These are phyloP conservation scores for Dryocosmus kuriphilus DNA, from an alignment of 2,888 invertebrate genomes.

Conservation along the genomic window DNA sequence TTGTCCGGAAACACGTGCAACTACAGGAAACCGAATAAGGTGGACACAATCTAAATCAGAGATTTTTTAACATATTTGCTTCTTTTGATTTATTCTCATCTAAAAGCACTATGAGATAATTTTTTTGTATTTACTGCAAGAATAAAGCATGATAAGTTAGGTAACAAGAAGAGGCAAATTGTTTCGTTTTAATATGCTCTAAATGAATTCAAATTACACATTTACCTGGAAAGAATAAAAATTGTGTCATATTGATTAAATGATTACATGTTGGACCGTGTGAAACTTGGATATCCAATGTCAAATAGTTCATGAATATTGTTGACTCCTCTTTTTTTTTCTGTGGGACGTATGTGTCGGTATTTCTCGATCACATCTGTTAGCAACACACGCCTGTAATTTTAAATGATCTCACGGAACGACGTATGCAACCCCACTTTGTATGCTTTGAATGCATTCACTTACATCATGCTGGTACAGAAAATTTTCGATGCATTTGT, in stretches of 20 bases:
- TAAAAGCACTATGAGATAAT: too few species aligned
- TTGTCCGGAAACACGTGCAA: conserved; percentile 22
- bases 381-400: conserved; percentile 27
- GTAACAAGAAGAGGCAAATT: background rate
- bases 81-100: background rate
- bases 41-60: background rate
- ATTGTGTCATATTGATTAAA: background rate
- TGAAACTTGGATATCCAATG: conserved; percentile 28
- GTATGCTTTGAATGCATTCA: conserved; percentile 6
- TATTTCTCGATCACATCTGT: conserved; percentile 33
- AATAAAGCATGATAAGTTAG: too few species aligned
- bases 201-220: background rate
- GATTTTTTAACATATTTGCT: background rate
- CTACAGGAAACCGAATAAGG: background rate
- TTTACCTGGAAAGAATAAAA: background rate
- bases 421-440: conserved; percentile 5
- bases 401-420: conserved; percentile 32
- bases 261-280: conserved; percentile 5
- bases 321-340: conserved; percentile 26
- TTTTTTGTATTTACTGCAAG: too few species aligned
- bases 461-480: background rate
- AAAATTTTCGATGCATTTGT: background rate
- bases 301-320: conserved; percentile 34
- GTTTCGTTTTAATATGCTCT: background rate
- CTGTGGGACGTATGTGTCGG: conserved; percentile 6